Evolutionary conservation across 1,140 invertebrate species (phyloP).

Genomic region (Anastrepha obliqua): DNA sequence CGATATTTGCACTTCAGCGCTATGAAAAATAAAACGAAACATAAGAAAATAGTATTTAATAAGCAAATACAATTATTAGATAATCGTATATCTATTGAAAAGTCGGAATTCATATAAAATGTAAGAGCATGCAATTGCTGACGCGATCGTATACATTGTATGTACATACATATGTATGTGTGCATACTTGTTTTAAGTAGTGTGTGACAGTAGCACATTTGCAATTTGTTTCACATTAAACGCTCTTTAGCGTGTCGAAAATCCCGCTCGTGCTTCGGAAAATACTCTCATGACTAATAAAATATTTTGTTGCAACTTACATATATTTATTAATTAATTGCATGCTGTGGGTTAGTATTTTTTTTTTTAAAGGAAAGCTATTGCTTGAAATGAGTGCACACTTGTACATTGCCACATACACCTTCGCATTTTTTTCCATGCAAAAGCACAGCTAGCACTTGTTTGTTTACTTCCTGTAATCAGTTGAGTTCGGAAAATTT

Average conservation of each 20-base stretch:
- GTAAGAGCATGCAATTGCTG: not conserved
- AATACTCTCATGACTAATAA: not conserved
- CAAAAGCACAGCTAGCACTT: not conserved
- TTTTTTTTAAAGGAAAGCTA: not conserved
- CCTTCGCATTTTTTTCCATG: too few species aligned
- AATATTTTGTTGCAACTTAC: not conserved
- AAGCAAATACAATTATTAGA: not conserved
- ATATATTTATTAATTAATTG: not conserved
- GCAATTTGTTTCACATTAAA: conserved; percentile 1
- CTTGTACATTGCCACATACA: too few species aligned
- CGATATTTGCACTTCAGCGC: conserved; percentile 15
- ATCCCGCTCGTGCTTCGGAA: not conserved
- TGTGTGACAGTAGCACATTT: not conserved
- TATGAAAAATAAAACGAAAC: not conserved
- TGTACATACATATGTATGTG: not conserved
- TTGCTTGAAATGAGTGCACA: not conserved
- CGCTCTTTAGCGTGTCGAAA: conserved; percentile 5
- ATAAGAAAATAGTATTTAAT: not conserved
- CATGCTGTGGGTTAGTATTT: not conserved
- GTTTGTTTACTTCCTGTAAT: not conserved
- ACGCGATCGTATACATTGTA: not conserved
- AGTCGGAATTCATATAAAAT: not conserved
- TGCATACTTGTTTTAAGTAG: not conserved
- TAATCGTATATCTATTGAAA: conserved; percentile 17
- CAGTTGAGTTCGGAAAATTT: not conserved